A percentile compares a stretch with the other conserved stretches of the same genome.
Conservation (phyloP, 2,797 vertebrate species). For the Arctocebus calabarensis region DNA sequence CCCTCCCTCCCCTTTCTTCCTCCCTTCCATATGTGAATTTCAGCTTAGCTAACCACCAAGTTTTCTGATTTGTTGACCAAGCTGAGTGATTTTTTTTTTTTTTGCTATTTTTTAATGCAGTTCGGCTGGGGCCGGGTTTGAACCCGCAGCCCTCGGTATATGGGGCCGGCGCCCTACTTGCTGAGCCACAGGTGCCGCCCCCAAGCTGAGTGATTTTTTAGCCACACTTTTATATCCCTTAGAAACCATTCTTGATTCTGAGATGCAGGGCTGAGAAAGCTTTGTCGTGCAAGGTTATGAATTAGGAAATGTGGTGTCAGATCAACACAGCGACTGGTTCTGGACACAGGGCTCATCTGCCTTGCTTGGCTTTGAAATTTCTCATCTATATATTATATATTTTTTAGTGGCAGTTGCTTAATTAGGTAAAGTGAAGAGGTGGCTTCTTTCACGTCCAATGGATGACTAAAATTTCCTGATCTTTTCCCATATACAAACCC, state of each 20-base stretch:
- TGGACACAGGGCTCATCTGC: not conserved
- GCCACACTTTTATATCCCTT: rapidly evolving
- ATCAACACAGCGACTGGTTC: not conserved
- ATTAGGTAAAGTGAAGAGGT: not conserved
- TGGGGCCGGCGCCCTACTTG: too few species aligned
- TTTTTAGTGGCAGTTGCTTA: not conserved
- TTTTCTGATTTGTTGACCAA: not conserved
- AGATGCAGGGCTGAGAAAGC: not conserved
- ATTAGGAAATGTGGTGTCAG: not conserved
- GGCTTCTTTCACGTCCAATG: not conserved
- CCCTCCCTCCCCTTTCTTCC: too few species aligned
- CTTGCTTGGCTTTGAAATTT: not conserved
- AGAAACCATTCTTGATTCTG: not conserved
- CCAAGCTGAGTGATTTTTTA: not conserved
- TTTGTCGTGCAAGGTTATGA: not conserved
- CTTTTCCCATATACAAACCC: not conserved
- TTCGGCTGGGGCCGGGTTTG: too few species aligned
- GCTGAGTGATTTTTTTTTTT: not conserved
- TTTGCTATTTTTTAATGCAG: too few species aligned
- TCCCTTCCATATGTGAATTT: not conserved
- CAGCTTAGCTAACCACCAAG: not conserved
- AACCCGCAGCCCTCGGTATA: too few species aligned
- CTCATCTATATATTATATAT: not conserved
- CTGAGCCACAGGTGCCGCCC: too few species aligned
- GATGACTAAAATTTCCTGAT: not conserved